phyloP scores from a whole-genome alignment of 1,140 invertebrate species.

The Tetramorium alpestre region DNA sequence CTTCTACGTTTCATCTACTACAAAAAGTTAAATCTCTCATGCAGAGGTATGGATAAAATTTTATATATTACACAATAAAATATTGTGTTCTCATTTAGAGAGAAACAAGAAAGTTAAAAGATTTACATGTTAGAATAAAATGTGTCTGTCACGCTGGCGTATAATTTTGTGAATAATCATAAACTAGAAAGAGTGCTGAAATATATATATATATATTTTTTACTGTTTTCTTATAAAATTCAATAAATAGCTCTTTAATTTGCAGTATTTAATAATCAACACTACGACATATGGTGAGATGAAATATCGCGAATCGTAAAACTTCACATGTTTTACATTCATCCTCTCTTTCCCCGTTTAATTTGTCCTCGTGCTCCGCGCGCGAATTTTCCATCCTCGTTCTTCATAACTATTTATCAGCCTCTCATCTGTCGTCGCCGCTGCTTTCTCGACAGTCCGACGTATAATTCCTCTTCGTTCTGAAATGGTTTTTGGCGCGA shows the following conservation, averaged over 20 bases:
- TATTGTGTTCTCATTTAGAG: not conserved
- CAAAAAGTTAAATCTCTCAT: not conserved
- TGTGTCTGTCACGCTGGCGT: too few relatives aligned
- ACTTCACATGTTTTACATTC: conserved; percentile 15
- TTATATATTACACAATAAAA: not conserved
- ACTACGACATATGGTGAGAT: not conserved
- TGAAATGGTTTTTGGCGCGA: conserved; percentile 65
- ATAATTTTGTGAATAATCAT: too few relatives aligned
- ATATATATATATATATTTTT: too few relatives aligned
- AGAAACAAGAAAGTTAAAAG: not conserved
- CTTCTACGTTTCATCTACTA: not conserved
- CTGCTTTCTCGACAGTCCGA: conserved; percentile 37
- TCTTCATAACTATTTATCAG: conserved; percentile 43
- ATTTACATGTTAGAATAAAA: not conserved
- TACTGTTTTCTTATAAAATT: not conserved
- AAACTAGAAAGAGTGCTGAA: too few relatives aligned
- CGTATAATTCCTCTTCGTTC: conserved; percentile 64
- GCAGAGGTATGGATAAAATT: not conserved
- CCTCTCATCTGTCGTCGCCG: conserved; percentile 34
- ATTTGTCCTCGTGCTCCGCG: not conserved
- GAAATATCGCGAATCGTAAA: conserved; percentile 14
- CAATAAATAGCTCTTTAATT: conserved; percentile 8
- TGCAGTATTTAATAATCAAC: not conserved
- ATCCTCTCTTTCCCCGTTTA: not conserved
- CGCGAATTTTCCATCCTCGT: not conserved